phyloP scores from a whole-genome alignment of 2,888 invertebrate species.

The Pandemis heparana region DNA sequence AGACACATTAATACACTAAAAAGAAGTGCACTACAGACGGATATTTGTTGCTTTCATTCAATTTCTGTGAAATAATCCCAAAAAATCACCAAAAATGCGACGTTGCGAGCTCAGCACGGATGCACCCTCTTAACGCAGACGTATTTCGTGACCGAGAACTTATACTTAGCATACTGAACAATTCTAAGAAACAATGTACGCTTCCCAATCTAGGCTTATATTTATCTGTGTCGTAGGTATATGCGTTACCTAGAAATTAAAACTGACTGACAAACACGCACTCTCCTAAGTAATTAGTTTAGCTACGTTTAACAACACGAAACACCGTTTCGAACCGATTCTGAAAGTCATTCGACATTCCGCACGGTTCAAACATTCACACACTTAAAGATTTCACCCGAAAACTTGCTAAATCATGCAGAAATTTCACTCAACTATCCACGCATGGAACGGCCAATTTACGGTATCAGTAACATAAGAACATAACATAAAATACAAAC shows the following conservation, averaged over 20 bases:
- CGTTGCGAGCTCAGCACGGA: too few relatives aligned
- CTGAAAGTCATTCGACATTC: not conserved
- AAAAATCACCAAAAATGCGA: too few relatives aligned
- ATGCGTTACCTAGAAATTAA: not conserved
- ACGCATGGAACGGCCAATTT: not conserved
- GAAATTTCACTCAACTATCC: constrained; percentile 12
- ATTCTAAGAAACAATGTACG: too few relatives aligned
- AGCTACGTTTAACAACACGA: not conserved
- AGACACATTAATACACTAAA: too few relatives aligned
- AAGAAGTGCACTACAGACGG: too few relatives aligned
- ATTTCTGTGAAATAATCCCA: too few relatives aligned
- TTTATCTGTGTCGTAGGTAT: not conserved
- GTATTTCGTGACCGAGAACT: too few relatives aligned
- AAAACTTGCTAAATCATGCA: constrained; percentile 19
- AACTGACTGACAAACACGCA: not conserved
- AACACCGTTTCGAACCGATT: not conserved
- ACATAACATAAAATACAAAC: not conserved
- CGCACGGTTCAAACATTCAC: constrained; percentile 4
- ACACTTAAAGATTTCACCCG: constrained; percentile 22
- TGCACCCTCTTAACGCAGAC: too few relatives aligned
- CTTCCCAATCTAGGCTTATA: too few relatives aligned
- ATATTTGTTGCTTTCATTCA: too few relatives aligned
- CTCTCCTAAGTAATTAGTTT: not conserved
- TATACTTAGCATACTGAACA: too few relatives aligned
- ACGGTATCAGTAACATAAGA: not conserved